Evolutionary conservation across 2,797 vertebrate species (phyloP).

Genomic region (Cynopterus sphinx): DNA sequence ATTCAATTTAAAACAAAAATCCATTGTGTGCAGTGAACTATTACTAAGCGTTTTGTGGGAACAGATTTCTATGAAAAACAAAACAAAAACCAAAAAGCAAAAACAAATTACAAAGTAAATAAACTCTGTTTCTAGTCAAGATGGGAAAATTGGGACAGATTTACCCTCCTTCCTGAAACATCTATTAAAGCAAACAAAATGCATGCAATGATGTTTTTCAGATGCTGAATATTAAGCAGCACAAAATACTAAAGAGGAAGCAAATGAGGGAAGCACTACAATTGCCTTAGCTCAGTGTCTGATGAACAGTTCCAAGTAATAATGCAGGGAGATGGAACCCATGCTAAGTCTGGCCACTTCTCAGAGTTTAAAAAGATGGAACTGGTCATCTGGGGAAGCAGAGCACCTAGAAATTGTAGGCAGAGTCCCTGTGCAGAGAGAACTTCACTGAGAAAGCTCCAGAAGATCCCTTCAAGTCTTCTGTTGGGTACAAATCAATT

Average conservation of each 20-base stretch:
- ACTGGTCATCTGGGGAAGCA: neutral
- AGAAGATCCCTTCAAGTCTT: neutral
- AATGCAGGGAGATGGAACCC: neutral
- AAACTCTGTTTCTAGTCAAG: neutral
- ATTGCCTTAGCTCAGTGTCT: neutral
- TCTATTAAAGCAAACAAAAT: neutral
- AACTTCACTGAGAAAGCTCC: neutral
- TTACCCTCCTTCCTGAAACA: neutral
- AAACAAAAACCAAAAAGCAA: neutral
- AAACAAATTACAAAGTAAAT: neutral
- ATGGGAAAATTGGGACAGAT: neutral
- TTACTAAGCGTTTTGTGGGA: neutral
- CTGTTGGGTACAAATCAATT: neutral
- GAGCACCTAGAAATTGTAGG: neutral
- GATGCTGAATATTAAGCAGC: neutral
- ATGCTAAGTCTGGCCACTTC: neutral
- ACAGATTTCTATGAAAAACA: conserved; percentile 7
- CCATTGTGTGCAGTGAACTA: neutral
- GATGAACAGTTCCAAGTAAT: neutral
- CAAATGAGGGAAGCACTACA: neutral
- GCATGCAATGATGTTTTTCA: neutral
- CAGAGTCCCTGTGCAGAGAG: neutral
- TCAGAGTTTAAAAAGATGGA: neutral
- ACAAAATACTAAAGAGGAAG: neutral
- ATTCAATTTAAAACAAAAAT: neutral